Base-by-base conservation (phyloP, 2,113 vertebrate species). In the Willisornis vidua region DNA sequence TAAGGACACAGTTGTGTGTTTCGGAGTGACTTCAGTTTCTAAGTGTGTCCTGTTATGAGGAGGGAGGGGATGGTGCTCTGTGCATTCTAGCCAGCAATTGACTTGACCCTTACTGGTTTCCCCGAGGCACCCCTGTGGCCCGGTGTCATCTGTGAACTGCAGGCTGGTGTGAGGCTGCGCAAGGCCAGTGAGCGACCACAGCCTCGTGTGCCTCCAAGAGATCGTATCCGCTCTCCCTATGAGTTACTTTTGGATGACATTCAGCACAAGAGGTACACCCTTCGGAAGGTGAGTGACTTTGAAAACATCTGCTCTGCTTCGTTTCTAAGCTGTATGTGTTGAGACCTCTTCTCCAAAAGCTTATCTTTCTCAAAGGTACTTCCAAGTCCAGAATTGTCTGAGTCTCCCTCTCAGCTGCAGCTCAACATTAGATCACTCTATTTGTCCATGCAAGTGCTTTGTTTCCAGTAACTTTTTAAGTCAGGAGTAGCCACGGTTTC, bases 191-290 rank as follows among this genome's bases (percentile, higher is more conserved):
- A 96, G 49, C 79, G 41, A 6, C 65, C 66, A 0, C 90, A 7
- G 43, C 9, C 0, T 5, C 61, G 3, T 0, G 0, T 1, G 2
- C 37, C 93, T 58, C 62, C 68, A 3, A 85, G n/a, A 23, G 76
- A 88, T 24, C 4, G 12, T 4, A 4, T 43, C 33, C 25, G 5
- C 59, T 96, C 97, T 55, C 97, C 97, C 26, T 97, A 91, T 13
- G 94, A 97, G 57, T 77, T 95, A 3, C 95, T 98, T 48, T 12
- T 98, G 85, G 95, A 97, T 80, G 98, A 98, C 80, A 98, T 98
- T 73, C 96, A 67, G 87, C 87, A 93, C 68, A 96, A 78, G 79
- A 96, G 97, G 72, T 98, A 98, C 84, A 95, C 59, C 13, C 97
- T 98, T 35, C 95, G 89, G 17, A 97, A 97, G 90, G 98, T 98